Evolutionary conservation across 2,888 invertebrate genomes (phyloP), one percentile per base, ranked within the genome.

Genomic region (Drosophila eohydei): DNA sequence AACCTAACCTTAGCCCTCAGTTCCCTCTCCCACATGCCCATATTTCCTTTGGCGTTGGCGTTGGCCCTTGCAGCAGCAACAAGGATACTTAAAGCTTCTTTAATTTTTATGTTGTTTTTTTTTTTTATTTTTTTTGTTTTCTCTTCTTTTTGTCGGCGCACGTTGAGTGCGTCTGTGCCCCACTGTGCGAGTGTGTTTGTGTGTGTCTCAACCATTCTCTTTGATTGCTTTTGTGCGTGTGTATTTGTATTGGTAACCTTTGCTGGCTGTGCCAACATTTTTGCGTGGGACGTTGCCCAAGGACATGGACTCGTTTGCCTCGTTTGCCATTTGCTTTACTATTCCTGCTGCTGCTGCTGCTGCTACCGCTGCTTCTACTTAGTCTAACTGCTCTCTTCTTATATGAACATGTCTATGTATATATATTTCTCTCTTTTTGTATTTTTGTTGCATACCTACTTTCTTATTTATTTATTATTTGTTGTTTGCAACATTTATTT

Each of bases 271-370:
- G 72, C 80, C 59, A 80, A 89, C 74, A 80, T 83, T 83, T 86
- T 86, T 87, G 89, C 89, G 86, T 90, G 86, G 86, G 86, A 87
- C 89, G 86, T 90, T 88, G 86, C 86, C 86, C 86, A 87, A 87
- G 86, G 86, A 87, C 86, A 88, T 87, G 86, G 90, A 90, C 82
- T 86, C 79, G 74, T 77, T 78, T 64, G 78, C 79, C 77, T 55
- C 71, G 77, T 66, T 73, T 70, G 61, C 81, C 78, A 72, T 68
- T 80, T 78, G 71, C 76, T 70, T 80, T 46, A 66, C 80, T 75
- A 80, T 77, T 71, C 57, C 59, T 14, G 43, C 30, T 56, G 51
- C 61, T 51, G 30, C 34, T 44, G 40, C 57, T 58, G 55, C 43
- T 46, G 34, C 21, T 21, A 21, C 21, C 21, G 21, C 21, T 28